phyloP scores from a whole-genome alignment of 2,888 invertebrate species.

The Acronicta alni region DNA sequence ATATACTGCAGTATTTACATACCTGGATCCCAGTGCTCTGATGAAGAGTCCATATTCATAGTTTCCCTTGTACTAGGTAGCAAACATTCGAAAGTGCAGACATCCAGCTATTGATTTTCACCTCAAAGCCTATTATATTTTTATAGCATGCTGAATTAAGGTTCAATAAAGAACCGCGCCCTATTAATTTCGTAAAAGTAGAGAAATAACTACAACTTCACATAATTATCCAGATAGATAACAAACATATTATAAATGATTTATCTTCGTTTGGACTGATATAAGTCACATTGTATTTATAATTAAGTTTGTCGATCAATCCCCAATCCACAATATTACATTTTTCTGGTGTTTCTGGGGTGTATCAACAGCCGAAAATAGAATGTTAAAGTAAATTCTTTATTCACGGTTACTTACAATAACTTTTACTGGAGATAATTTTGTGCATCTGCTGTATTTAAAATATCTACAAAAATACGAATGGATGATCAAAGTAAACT shows the following conservation, averaged over 20 bases:
- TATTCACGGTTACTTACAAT: too few relatives aligned
- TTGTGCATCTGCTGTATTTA: too few relatives aligned
- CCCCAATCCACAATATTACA: not conserved
- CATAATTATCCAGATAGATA: too few relatives aligned
- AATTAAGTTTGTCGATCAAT: conserved; percentile 1
- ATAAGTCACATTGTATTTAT: not conserved
- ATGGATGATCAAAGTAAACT: not conserved
- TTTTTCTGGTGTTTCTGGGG: not conserved
- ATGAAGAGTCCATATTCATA: conserved; percentile 74
- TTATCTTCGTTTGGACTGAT: not conserved
- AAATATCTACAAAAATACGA: too few relatives aligned
- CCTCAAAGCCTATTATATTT: conserved; percentile 7
- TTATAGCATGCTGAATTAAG: conserved; percentile 10
- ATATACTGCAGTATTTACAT: conserved; percentile 39
- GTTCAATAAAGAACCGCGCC: conserved; percentile 40
- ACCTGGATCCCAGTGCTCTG: conserved; percentile 85
- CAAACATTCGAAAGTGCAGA: conserved; percentile 33
- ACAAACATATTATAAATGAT: too few relatives aligned
- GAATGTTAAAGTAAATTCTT: not conserved
- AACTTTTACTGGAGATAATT: too few relatives aligned
- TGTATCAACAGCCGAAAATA: conserved; percentile 15
- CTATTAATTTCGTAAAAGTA: conserved; percentile 11
- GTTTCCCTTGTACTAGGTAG: conserved; percentile 27
- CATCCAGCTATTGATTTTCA: conserved; percentile 38
- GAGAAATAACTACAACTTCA: too few relatives aligned